phyloP scores from a whole-genome alignment of 2,888 invertebrate genomes.

The Catocala sponsa region DNA sequence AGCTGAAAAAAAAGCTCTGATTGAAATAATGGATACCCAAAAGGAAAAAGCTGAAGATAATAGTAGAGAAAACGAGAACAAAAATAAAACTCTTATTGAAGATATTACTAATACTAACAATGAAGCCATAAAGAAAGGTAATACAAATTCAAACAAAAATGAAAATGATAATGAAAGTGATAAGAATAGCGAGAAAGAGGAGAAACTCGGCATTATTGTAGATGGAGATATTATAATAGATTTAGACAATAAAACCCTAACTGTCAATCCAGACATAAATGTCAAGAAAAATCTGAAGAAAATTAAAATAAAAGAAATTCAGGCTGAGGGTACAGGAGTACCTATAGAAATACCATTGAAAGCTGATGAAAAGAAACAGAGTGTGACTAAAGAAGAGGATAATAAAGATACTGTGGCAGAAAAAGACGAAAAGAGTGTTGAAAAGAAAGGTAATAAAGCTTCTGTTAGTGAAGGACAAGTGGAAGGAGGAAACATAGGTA shows the following conservation, averaged over 20 bases:
- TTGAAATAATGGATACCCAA: constrained; percentile 69
- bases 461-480: constrained; percentile 29
- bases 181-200: constrained; percentile 3
- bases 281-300: constrained; percentile 50
- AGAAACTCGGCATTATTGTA: constrained; percentile 18
- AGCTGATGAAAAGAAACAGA: constrained; percentile 35
- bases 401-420: constrained; percentile 27
- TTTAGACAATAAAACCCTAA: constrained; percentile 63
- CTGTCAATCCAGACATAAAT: constrained; percentile 39
- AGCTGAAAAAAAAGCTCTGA: constrained; percentile 68
- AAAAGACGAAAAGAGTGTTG: constrained; percentile 27
- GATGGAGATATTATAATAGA: constrained; percentile 65
- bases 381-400: constrained; percentile 14
- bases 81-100: constrained; percentile 34
- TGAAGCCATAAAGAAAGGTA: constrained; percentile 44
- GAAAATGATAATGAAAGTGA: background rate
- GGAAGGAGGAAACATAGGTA: constrained; percentile 51
- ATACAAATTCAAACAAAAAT: constrained; percentile 8
- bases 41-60: constrained; percentile 47
- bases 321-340: constrained; percentile 23
- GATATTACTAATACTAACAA: constrained; percentile 35
- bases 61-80: constrained; percentile 29
- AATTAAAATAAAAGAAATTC: constrained; percentile 57
- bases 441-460: constrained; percentile 26
- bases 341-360: constrained; percentile 36